Conservation (phyloP, 2,888 invertebrate genomes). For the Anarsia innoxiella region DNA sequence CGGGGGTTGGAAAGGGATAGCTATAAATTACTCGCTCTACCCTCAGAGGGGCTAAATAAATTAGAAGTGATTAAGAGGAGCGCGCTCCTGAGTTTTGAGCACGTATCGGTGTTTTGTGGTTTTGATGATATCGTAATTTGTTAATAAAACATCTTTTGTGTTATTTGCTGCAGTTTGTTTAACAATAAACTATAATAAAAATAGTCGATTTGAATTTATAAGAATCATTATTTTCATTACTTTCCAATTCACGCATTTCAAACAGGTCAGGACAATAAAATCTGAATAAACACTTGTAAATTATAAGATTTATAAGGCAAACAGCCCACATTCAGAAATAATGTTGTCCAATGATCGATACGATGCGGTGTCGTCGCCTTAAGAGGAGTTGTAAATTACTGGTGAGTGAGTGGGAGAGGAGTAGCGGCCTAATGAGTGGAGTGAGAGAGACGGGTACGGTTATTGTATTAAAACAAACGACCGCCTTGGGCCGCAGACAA, state of each 20-base stretch:
- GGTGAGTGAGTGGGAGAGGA: constrained; percentile 37
- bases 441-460: constrained; percentile 56
- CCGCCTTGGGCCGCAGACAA: constrained; percentile 70
- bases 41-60: constrained; percentile 71
- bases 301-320: too few relatives aligned
- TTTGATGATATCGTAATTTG: constrained; percentile 30
- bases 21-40: constrained; percentile 63
- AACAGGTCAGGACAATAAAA: too few relatives aligned
- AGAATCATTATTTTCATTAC: too few relatives aligned
- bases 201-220: too few relatives aligned
- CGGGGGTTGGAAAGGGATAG: constrained; percentile 56
- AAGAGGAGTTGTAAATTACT: constrained; percentile 58
- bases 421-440: constrained; percentile 38
- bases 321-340: background rate
- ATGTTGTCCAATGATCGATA: constrained; percentile 31
- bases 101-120: constrained; percentile 55
- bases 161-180: too few relatives aligned
- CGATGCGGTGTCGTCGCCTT: constrained; percentile 56
- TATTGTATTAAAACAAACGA: constrained; percentile 75
- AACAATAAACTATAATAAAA: too few relatives aligned
- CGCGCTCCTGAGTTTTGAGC: constrained; percentile 61
- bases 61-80: constrained; percentile 74
- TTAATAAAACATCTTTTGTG: too few relatives aligned
- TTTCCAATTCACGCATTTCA: too few relatives aligned
- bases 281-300: constrained; percentile 7